These are phyloP conservation scores for Patella pellucida DNA, from an alignment of 2,888 invertebrate genomes.

Conservation along the genomic window DNA sequence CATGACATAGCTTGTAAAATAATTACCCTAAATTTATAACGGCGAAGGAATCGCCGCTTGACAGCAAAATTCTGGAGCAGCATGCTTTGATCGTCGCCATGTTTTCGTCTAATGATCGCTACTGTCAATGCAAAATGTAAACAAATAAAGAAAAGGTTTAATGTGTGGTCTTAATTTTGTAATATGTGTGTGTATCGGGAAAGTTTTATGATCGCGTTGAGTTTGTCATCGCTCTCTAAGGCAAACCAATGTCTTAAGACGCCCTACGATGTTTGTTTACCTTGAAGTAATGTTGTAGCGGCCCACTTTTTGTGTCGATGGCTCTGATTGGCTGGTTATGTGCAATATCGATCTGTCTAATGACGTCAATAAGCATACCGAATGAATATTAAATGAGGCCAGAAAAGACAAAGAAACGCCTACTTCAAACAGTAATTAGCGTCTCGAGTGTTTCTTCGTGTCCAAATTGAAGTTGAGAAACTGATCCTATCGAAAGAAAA, in stretches of 20 bases:
- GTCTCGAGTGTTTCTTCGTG: no score
- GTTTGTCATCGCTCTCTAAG: no score
- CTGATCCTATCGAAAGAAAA: no score
- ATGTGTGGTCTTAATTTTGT: not conserved
- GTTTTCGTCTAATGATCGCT: slow-evolving; percentile 30
- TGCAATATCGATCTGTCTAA: not conserved
- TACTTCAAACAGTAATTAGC: not conserved
- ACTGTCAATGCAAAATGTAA: slow-evolving; percentile 33
- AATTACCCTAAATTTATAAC: slow-evolving; percentile 34
- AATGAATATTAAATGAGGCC: not conserved
- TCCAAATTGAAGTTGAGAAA: no score
- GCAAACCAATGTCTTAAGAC: not conserved
- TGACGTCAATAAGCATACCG: slow-evolving; percentile 2
- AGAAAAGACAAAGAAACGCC: slow-evolving; percentile 1
- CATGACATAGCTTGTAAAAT: not conserved
- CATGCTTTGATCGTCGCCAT: slow-evolving; percentile 49
- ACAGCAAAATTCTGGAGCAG: slow-evolving; percentile 31
- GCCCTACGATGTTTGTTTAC: not conserved
- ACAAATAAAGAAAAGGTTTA: slow-evolving; percentile 9
- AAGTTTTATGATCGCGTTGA: no score
- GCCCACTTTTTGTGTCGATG: slow-evolving; percentile 12
- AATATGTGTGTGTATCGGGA: not conserved
- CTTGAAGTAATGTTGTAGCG: slow-evolving; percentile 2
- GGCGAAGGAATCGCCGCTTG: slow-evolving; percentile 36
- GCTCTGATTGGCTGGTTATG: not conserved